Evolutionary conservation across 2,797 vertebrate species (phyloP).

Genomic region (Danio tinwini): DNA sequence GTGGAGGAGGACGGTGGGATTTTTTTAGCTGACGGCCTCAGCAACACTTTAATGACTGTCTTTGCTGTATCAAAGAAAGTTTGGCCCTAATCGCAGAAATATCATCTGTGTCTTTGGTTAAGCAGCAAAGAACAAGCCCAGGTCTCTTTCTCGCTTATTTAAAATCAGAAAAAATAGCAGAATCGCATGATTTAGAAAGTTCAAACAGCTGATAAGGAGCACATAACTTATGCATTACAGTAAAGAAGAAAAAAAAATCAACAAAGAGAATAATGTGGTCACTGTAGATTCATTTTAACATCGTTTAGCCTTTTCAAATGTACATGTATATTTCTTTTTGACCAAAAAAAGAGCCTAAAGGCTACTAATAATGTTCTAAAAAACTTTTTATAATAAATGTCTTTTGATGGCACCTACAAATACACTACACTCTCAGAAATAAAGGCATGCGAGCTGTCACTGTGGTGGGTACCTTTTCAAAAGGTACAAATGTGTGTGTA

Average conservation of each 20-base stretch:
- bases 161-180: slow-evolving; percentile 39
- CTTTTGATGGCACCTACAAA: not conserved
- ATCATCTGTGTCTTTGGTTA: slow-evolving; percentile 69
- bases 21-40: slow-evolving; percentile 65
- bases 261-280: slow-evolving; percentile 35
- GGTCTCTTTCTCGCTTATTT: slow-evolving; percentile 19
- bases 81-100: slow-evolving; percentile 67
- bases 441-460: too few relatives aligned
- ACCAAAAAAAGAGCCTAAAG: not conserved
- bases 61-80: slow-evolving; percentile 71
- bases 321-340: not conserved
- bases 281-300: not conserved
- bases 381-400: not conserved
- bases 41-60: slow-evolving; percentile 76
- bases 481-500: too few relatives aligned
- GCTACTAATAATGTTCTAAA: not conserved
- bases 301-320: slow-evolving; percentile 10
- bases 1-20: slow-evolving; percentile 71
- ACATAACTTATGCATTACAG: slow-evolving; percentile 18
- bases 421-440: too few relatives aligned
- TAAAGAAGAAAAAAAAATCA: not conserved
- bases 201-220: slow-evolving; percentile 22
- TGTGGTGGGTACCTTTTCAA: too few relatives aligned
- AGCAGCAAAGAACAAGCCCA: slow-evolving; percentile 40
- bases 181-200: slow-evolving; percentile 15